Evolutionary conservation across 2,888 invertebrate genomes (phyloP).

Genomic region (Anoncus sp.): DNA sequence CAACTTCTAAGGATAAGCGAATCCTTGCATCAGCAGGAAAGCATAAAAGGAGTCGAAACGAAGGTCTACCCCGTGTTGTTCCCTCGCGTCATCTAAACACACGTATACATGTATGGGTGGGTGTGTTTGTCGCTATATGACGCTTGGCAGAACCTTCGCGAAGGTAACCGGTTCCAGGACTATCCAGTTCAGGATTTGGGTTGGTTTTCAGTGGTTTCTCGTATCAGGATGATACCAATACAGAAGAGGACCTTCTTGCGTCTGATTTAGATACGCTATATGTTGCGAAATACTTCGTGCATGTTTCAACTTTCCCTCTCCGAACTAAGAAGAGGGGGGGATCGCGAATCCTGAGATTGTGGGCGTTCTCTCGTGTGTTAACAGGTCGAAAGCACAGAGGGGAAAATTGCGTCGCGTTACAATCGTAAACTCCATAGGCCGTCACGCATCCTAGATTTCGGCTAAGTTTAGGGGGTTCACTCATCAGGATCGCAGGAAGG

Average conservation of each 20-base stretch:
- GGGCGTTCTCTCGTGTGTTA: not conserved
- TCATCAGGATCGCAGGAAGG: constrained; percentile 73
- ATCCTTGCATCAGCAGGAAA: constrained; percentile 81
- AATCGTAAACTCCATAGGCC: constrained; percentile 22
- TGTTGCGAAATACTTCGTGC: constrained; percentile 47
- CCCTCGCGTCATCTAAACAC: constrained; percentile 32
- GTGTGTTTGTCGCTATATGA: not conserved
- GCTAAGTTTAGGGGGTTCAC: constrained; percentile 77
- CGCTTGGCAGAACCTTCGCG: constrained; percentile 59
- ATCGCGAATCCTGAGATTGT: constrained; percentile 26
- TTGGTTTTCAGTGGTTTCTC: constrained; percentile 74
- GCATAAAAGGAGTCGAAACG: constrained; percentile 73
- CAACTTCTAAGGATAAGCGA: constrained; percentile 79
- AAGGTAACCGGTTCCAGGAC: constrained; percentile 46
- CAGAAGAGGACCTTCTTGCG: constrained; percentile 29
- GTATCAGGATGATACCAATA: constrained; percentile 73
- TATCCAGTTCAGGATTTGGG: constrained; percentile 70
- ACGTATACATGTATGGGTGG: not conserved
- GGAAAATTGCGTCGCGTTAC: constrained; percentile 18
- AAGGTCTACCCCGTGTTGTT: constrained; percentile 46
- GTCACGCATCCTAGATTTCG: constrained; percentile 73
- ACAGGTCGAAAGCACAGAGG: not conserved
- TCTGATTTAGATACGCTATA: constrained; percentile 1
- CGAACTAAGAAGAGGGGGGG: constrained; percentile 3
- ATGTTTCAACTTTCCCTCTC: constrained; percentile 12